Conservation (phyloP, 2,113 vertebrate genomes). For the Loxodonta africana region DNA sequence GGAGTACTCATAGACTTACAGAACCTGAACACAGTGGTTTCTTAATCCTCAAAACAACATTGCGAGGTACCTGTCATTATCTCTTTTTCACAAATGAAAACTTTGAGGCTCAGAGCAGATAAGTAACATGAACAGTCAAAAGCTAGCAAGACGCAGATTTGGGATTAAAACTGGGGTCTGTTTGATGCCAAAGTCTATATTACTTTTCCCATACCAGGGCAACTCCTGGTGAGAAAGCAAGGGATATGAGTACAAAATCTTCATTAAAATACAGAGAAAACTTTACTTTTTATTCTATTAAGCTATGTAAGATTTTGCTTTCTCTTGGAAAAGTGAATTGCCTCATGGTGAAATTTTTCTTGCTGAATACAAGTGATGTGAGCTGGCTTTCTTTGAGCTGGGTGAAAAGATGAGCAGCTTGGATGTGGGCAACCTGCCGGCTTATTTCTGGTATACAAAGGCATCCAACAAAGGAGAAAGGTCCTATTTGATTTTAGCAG, state of each 20-base stretch:
- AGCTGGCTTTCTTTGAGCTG: constrained; percentile 45
- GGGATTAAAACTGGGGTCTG: constrained; percentile 2
- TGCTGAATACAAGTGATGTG: constrained; percentile 43
- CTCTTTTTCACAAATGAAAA: constrained; percentile 17
- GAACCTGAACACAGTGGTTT: background rate
- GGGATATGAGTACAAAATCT: background rate
- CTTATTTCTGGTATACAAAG: constrained; percentile 38
- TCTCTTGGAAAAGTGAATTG: constrained; percentile 49
- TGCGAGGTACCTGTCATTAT: background rate
- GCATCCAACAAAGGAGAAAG: constrained; percentile 65
- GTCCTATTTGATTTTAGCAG: constrained; percentile 67
- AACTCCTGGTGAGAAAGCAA: background rate
- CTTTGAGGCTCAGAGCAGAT: background rate
- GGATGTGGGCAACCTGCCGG: constrained; percentile 32
- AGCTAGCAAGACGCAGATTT: background rate
- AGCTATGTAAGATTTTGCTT: constrained; percentile 43
- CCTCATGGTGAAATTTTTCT: constrained; percentile 23
- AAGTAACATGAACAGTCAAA: background rate
- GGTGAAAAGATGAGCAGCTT: constrained; percentile 57
- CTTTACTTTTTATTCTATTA: background rate
- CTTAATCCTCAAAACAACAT: background rate
- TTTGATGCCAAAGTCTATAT: background rate
- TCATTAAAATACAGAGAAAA: constrained; percentile 48
- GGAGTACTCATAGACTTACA: background rate
- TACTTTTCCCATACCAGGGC: background rate